phyloP scores from a whole-genome alignment of 2,113 vertebrate genomes.

The Sylvia atricapilla region DNA sequence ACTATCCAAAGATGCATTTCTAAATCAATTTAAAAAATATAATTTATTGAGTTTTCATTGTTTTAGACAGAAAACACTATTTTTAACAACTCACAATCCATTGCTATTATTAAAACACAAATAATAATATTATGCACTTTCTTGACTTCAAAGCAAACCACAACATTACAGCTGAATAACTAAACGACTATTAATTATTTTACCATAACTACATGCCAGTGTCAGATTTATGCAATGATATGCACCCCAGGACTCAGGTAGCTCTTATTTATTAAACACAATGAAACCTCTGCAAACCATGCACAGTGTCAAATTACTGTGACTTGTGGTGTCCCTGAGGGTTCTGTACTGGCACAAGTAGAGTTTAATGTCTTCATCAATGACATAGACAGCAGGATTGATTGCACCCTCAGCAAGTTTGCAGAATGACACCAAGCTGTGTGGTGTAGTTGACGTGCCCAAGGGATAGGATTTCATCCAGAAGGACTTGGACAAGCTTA shows the following conservation, averaged over 20 bases:
- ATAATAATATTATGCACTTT: background rate
- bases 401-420: background rate
- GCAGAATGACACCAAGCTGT: background rate
- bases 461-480: background rate
- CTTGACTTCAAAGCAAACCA: background rate
- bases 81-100: background rate
- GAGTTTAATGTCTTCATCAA: background rate
- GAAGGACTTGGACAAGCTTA: background rate
- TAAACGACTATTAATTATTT: background rate
- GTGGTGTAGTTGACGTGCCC: background rate
- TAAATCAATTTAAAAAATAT: background rate
- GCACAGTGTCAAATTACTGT: background rate
- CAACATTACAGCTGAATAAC: background rate
- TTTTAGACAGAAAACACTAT: background rate
- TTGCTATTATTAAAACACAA: background rate
- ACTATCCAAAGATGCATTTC: background rate
- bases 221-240: background rate
- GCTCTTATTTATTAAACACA: background rate
- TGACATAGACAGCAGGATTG: background rate
- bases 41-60: background rate
- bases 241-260: background rate
- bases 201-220: background rate
- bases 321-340: background rate
- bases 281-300: background rate
- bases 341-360: background rate